These are phyloP conservation scores for Dreissena polymorpha DNA, from an alignment of 1,140 invertebrate species.

Conservation along the genomic window DNA sequence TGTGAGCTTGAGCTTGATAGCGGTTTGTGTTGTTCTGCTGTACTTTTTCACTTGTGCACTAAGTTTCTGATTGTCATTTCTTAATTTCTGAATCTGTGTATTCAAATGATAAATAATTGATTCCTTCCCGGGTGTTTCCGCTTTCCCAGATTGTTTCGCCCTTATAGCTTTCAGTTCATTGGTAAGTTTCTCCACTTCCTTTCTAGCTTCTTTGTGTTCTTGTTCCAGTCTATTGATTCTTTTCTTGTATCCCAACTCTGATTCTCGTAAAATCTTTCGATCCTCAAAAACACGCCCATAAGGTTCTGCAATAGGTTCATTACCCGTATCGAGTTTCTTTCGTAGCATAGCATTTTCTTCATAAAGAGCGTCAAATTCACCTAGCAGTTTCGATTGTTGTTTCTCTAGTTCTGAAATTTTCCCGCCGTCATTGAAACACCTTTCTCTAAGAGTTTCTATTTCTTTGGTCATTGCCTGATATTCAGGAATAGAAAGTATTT, in stretches of 20 bases:
- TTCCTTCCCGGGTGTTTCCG: background rate
- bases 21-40: no score
- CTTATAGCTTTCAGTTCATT: constrained; percentile 13
- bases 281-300: constrained; percentile 41
- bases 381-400: constrained; percentile 7
- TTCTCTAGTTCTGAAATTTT: constrained; percentile 29
- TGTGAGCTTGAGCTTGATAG: no score
- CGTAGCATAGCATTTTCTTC: constrained; percentile 34
- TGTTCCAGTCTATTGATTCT: constrained; percentile 29
- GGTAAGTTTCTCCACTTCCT: constrained; percentile 14
- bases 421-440: background rate
- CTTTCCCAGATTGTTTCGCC: background rate
- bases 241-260: constrained; percentile 44
- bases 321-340: constrained; percentile 38
- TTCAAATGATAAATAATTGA: background rate
- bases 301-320: constrained; percentile 32
- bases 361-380: constrained; percentile 23
- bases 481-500: background rate
- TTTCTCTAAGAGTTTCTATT: background rate
- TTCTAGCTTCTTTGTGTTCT: constrained; percentile 33
- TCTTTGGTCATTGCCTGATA: constrained; percentile 28
- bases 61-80: constrained; percentile 22
- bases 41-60: background rate
- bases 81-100: constrained; percentile 20
- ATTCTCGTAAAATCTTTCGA: constrained; percentile 33